Conservation (phyloP, 2,888 invertebrate species). For the Carcina quercana region DNA sequence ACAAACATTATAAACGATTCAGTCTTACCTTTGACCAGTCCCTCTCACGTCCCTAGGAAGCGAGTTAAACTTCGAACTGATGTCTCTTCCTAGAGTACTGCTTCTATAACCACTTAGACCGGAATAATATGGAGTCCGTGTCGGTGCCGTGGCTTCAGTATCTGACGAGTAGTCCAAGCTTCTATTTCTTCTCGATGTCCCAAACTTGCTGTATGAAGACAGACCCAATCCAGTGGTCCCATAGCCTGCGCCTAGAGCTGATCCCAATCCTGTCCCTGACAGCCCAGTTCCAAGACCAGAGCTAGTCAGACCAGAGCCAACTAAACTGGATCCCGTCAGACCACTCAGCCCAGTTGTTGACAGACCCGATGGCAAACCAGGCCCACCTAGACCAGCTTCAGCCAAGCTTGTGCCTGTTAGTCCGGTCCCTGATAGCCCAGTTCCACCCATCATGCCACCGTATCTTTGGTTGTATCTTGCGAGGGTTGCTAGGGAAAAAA, state of each 20-base stretch:
- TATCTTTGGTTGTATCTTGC: slow-evolving; percentile 79
- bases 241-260: slow-evolving; percentile 51
- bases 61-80: slow-evolving; percentile 82
- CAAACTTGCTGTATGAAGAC: slow-evolving; percentile 65
- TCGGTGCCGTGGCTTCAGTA: slow-evolving; percentile 93
- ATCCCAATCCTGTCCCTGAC: slow-evolving; percentile 51
- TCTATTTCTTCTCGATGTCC: slow-evolving; percentile 83
- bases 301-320: slow-evolving; percentile 51
- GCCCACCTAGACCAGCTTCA: slow-evolving; percentile 38
- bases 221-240: slow-evolving; percentile 59
- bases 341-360: slow-evolving; percentile 63
- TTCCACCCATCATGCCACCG: slow-evolving; percentile 54
- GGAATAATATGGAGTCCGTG: slow-evolving; percentile 84
- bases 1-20: slow-evolving; percentile 3
- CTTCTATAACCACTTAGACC: slow-evolving; percentile 66
- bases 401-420: slow-evolving; percentile 29
- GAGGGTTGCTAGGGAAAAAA: slow-evolving; percentile 64
- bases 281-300: slow-evolving; percentile 55
- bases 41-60: slow-evolving; percentile 80
- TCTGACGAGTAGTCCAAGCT: slow-evolving; percentile 95
- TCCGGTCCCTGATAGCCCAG: slow-evolving; percentile 42
- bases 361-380: slow-evolving; percentile 57
- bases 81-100: slow-evolving; percentile 72
- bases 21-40: slow-evolving; percentile 68
- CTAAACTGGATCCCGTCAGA: slow-evolving; percentile 58